These are phyloP conservation scores for Pharmacophagus antenor DNA, from an alignment of 2,888 invertebrate species.

Conservation along the genomic window DNA sequence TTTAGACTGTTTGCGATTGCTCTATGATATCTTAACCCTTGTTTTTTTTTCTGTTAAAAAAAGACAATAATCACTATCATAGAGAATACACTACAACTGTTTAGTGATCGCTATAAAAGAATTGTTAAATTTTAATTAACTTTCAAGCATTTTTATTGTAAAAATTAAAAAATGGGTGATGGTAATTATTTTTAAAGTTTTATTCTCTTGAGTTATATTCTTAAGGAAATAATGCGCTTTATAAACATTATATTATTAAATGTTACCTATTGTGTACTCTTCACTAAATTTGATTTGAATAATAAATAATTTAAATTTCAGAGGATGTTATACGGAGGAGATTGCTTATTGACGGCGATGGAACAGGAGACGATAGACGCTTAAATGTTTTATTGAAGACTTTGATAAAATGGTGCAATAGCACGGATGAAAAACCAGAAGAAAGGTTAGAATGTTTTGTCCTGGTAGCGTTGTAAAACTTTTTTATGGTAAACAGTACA, in stretches of 20 bases:
- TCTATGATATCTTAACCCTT: too few relatives aligned
- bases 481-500: too few relatives aligned
- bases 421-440: constrained; percentile 82
- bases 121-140: background rate
- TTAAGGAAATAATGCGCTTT: background rate
- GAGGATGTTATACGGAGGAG: constrained; percentile 97
- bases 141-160: background rate
- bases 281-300: background rate
- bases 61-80: too few relatives aligned
- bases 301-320: constrained; percentile 53
- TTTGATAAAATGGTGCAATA: constrained; percentile 89
- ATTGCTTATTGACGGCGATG: constrained; percentile 97
- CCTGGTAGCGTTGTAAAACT: too few relatives aligned
- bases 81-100: too few relatives aligned
- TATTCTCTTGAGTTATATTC: too few relatives aligned
- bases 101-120: too few relatives aligned
- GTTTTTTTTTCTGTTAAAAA: too few relatives aligned
- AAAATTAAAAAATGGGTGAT: constrained; percentile 41
- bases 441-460: constrained; percentile 77
- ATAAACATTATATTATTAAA: background rate
- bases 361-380: constrained; percentile 96
- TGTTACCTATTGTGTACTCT: background rate
- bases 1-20: too few relatives aligned
- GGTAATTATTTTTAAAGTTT: constrained; percentile 38
- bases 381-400: constrained; percentile 92